A percentile compares a stretch with the other conserved stretches of the same genome.
These are phyloP conservation scores for Mormoops blainvillei DNA, from an alignment of 2,113 vertebrate genomes.

Conservation along the genomic window DNA sequence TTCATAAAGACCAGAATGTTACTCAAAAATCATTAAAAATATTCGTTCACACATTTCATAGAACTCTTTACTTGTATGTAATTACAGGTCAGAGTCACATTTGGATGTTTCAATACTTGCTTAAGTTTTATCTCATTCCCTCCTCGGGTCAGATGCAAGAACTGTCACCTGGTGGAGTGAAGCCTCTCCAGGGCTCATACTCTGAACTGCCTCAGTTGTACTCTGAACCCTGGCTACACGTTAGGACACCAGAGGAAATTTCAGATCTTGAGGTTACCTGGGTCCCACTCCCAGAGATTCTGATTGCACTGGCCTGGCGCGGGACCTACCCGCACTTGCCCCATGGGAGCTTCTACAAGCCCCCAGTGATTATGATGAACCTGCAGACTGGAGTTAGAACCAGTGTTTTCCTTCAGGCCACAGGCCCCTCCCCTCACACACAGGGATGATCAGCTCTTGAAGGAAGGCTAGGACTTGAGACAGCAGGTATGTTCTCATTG, in stretches of 20 bases:
- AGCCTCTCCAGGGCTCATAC: not conserved
- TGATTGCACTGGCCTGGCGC: not conserved
- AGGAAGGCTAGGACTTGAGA: not conserved
- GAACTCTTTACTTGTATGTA: not conserved
- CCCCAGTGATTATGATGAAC: not conserved
- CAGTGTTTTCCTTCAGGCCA: not conserved
- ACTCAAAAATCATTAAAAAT: constrained; percentile 13
- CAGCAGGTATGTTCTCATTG: not conserved
- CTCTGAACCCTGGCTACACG: not conserved
- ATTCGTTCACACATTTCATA: not conserved
- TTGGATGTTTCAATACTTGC: not conserved
- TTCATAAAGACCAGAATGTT: not conserved
- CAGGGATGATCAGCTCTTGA: not conserved
- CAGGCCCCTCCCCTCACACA: not conserved
- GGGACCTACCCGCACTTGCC: not conserved
- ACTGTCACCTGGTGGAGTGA: not conserved
- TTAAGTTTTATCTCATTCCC: not conserved
- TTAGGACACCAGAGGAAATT: not conserved
- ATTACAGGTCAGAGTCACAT: not conserved
- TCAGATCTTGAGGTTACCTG: not conserved
- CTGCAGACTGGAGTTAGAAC: not conserved
- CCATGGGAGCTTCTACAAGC: not conserved
- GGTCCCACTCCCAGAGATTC: not conserved
- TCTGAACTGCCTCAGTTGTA: not conserved
- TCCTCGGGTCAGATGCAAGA: not conserved